These are phyloP conservation scores for Phaonia tiefii DNA, from an alignment of 2,888 invertebrate species.

Conservation along the genomic window DNA sequence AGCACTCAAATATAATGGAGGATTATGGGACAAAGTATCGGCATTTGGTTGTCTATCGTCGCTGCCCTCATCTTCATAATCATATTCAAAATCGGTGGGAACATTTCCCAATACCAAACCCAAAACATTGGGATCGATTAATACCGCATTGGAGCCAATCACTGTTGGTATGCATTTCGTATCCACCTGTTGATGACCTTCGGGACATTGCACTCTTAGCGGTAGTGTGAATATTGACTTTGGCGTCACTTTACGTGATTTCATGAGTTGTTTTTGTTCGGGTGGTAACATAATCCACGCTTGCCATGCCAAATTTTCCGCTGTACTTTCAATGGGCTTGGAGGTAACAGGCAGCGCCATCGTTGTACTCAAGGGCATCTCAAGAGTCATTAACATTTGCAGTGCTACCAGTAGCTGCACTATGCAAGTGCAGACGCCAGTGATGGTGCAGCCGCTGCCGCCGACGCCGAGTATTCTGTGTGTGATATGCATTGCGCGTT, in stretches of 20 bases:
- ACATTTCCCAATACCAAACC: slow-evolving; percentile 57
- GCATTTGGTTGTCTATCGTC: slow-evolving; percentile 42
- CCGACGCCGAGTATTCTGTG: slow-evolving; percentile 40
- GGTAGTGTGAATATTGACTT: slow-evolving; percentile 80
- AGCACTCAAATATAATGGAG: background rate
- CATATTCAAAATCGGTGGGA: slow-evolving; percentile 73
- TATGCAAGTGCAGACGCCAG: no score
- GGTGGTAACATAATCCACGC: slow-evolving; percentile 78
- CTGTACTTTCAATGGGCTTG: slow-evolving; percentile 79
- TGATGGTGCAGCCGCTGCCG: background rate
- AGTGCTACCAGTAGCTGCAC: slow-evolving; percentile 53
- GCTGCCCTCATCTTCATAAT: slow-evolving; percentile 72
- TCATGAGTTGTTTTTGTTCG: slow-evolving; percentile 74
- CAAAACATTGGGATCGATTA: slow-evolving; percentile 54
- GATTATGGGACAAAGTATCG: slow-evolving; percentile 11
- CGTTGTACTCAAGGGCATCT: slow-evolving; percentile 52
- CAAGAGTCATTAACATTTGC: slow-evolving; percentile 59
- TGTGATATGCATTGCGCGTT: slow-evolving; percentile 47
- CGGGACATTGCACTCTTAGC: slow-evolving; percentile 75
- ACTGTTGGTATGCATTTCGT: slow-evolving; percentile 78
- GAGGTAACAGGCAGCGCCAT: slow-evolving; percentile 79
- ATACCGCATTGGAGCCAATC: slow-evolving; percentile 61
- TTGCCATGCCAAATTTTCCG: slow-evolving; percentile 79
- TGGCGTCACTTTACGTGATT: slow-evolving; percentile 79
- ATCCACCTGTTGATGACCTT: slow-evolving; percentile 76